These are phyloP conservation scores for Plumapathes pennacea DNA, from an alignment of 92 coral and sea anemone species.

Conservation along the genomic window DNA sequence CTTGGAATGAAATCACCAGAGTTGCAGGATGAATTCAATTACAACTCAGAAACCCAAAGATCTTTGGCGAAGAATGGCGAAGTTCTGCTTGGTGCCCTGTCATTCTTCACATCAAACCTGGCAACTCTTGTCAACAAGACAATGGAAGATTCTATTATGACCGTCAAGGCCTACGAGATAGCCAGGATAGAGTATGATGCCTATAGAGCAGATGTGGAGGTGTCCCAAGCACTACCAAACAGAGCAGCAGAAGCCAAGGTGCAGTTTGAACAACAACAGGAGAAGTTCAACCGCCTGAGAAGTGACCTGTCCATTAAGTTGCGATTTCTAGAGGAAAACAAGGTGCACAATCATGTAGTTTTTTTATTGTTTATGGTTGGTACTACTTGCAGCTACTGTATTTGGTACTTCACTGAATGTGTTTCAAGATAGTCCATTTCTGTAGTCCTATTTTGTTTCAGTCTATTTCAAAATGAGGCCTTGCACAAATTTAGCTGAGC, in stretches of 20 bases:
- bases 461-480: too few species aligned
- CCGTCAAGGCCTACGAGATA: slow-evolving; percentile 90
- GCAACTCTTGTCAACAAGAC: slow-evolving; percentile 92
- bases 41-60: slow-evolving; percentile 89
- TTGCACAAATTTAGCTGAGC: too few species aligned
- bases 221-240: slow-evolving; percentile 58
- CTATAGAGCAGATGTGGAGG: slow-evolving; percentile 91
- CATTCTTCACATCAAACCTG: slow-evolving; percentile 86
- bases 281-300: slow-evolving; percentile 86
- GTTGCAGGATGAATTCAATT: slow-evolving; percentile 89
- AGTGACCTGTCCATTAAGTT: slow-evolving; percentile 86
- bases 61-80: slow-evolving; percentile 93
- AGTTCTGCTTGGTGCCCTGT: slow-evolving; percentile 87
- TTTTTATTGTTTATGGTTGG: not conserved
- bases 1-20: slow-evolving; percentile 97
- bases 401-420: not conserved
- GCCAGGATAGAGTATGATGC: slow-evolving; percentile 99
- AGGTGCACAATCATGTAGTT: slow-evolving; percentile 66
- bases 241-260: slow-evolving; percentile 80
- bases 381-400: too few species aligned
- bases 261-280: slow-evolving; percentile 85
- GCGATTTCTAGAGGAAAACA: slow-evolving; percentile 94
- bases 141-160: slow-evolving; percentile 93
- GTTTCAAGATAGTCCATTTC: not conserved
- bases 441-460: too few species aligned